These are phyloP conservation scores for Sebastes iracundus DNA, from an alignment of 2,797 vertebrate species.

Conservation along the genomic window DNA sequence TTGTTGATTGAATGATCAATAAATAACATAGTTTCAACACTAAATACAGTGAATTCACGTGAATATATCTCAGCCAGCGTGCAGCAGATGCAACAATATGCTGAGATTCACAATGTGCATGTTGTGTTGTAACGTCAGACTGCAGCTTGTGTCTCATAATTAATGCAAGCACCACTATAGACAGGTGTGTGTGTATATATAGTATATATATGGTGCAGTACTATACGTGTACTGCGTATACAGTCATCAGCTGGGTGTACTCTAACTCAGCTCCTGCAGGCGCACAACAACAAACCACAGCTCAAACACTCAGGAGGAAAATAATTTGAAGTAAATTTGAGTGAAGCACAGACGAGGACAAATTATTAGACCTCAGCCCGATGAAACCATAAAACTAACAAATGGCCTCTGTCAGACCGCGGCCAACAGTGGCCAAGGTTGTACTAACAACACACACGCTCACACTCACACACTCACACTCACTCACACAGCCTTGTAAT, in stretches of 20 bases:
- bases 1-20: neutral
- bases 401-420: conserved; percentile 59
- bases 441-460: conserved; percentile 22
- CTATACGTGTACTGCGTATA: neutral
- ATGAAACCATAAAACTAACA: conserved; percentile 73
- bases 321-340: conserved; percentile 48
- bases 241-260: neutral
- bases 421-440: conserved; percentile 54
- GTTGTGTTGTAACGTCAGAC: neutral
- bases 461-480: conserved; percentile 2
- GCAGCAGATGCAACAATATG: neutral
- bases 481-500: conserved; percentile 42
- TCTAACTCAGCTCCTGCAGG: neutral
- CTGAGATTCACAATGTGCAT: neutral
- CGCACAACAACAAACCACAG: neutral
- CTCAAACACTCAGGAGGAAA: conserved; percentile 29
- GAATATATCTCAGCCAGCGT: neutral
- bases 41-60: neutral
- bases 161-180: neutral
- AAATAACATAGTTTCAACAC: neutral
- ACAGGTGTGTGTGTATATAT: neutral
- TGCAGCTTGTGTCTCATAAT: neutral
- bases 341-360: conserved; percentile 21
- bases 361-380: conserved; percentile 51
- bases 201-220: neutral